Percentiles rank a stretch among this genome's conserved stretches.
These are phyloP conservation scores for Caerostris extrusa DNA, from an alignment of 1,140 invertebrate species.

Conservation along the genomic window DNA sequence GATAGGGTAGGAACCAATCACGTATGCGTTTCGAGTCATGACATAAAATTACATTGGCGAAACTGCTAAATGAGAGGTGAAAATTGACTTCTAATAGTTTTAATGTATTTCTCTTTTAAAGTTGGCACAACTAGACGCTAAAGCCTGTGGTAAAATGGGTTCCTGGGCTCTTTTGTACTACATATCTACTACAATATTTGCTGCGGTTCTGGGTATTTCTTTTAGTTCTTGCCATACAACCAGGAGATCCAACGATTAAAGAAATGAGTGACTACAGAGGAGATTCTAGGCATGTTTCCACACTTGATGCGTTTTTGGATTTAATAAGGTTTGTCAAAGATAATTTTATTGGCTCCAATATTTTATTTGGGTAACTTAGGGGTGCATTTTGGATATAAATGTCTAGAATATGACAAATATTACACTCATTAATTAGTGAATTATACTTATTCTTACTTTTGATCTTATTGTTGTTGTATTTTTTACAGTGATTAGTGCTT, in stretches of 20 bases:
- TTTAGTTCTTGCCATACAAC: constrained; percentile 83
- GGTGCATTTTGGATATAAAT: no score
- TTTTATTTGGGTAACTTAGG: no score
- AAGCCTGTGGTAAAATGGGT: constrained; percentile 83
- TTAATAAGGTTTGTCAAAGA: constrained; percentile 83
- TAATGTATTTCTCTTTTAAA: constrained; percentile 61
- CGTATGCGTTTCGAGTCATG: no score
- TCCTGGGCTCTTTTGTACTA: constrained; percentile 84
- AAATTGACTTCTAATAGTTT: background rate
- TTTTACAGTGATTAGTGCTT: no score
- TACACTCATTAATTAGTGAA: no score
- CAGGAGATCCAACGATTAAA: constrained; percentile 81
- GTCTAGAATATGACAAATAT: no score
- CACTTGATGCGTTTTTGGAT: constrained; percentile 85
- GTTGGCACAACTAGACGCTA: constrained; percentile 81
- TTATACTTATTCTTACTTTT: no score
- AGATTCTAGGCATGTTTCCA: constrained; percentile 81
- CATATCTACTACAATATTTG: constrained; percentile 84
- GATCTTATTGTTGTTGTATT: no score
- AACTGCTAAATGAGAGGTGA: no score
- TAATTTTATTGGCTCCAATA: background rate
- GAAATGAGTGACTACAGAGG: constrained; percentile 67
- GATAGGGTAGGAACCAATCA: no score
- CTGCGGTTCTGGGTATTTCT: constrained; percentile 83
- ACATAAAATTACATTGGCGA: no score